Evolutionary conservation across 2,113 vertebrate species (phyloP), one percentile per base, ranked within the genome.

Genomic region (Plectropomus leopardus): DNA sequence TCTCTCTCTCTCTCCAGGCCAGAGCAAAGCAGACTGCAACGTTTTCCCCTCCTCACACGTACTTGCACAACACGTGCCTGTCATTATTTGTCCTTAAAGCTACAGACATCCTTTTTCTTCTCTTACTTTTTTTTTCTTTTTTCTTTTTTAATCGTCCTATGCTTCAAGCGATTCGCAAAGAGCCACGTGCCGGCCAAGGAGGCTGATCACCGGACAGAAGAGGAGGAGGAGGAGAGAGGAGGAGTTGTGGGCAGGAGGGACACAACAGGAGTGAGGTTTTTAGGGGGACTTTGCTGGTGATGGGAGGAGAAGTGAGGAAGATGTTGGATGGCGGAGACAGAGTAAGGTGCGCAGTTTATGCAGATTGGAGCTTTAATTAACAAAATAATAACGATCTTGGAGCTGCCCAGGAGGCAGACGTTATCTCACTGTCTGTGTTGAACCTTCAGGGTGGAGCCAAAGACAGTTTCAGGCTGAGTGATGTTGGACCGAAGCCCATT

Each of bases 11-110:
- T 55, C 57, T 30, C 60, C 32, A 28, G 60, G 42, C 70, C 75
- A 34, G 40, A 87, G 70, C 72, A 63, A 69, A 88, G 87, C 83
- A 84, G 61, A 57, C 59, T 58, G 57, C 32, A 81, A 53, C 28
- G 10, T 77, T 83, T 82, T 63, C 48, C 51, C 69, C 80, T 82
- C 84, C 78, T 85, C 83, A 42, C 78, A 80, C 63, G 28, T 72
- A 60, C 66, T 57, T 76, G 42, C 70, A 82, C 75, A 76, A 80
- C 74, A 86, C 57, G 65, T 50, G 77, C 58, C 76, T 76, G 85
- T 90, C 85, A 81, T 87, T 86, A 91, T 94, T 96, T 96, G 95
- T 95, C 96, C 96, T 96, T 95, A 95, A 95, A 94, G 88, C 63
- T 73, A 82, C 74, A 86, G 86, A 76, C 86, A 85, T 86, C 76